phyloP scores from a whole-genome alignment of 1,140 invertebrate species.

The Octopus sinensis region DNA sequence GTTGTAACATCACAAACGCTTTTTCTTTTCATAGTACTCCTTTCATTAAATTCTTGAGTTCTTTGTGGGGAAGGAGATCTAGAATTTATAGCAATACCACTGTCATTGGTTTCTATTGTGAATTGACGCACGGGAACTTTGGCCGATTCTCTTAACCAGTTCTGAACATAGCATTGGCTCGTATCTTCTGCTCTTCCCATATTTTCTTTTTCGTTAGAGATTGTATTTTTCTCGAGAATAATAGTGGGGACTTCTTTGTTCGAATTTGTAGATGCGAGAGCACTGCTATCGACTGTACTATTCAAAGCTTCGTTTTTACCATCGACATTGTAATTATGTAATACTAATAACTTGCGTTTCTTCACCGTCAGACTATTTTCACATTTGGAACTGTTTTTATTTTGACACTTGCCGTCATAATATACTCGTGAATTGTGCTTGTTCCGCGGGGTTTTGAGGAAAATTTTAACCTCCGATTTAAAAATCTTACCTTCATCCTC shows the following conservation, averaged over 20 bases:
- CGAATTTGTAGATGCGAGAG: background rate
- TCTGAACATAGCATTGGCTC: slow-evolving; percentile 13
- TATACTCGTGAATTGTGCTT: too few species aligned
- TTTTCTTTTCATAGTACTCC: too few species aligned
- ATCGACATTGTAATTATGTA: background rate
- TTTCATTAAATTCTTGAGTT: too few species aligned
- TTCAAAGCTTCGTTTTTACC: background rate
- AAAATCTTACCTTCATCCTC: too few species aligned
- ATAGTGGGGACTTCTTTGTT: background rate
- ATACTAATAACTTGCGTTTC: background rate
- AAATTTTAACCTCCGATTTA: background rate
- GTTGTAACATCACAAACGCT: too few species aligned
- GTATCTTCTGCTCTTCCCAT: background rate
- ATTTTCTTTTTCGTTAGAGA: slow-evolving; percentile 20
- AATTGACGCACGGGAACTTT: slow-evolving; percentile 29
- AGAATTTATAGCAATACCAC: slow-evolving; percentile 36
- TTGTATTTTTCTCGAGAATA: slow-evolving; percentile 23
- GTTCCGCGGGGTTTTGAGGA: background rate
- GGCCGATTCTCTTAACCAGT: slow-evolving; percentile 13
- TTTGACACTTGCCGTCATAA: too few species aligned
- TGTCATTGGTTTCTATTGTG: slow-evolving; percentile 39
- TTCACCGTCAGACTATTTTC: background rate
- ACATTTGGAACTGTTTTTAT: too few species aligned
- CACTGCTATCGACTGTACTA: background rate
- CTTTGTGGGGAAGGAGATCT: background rate